Evolutionary conservation across 2,113 vertebrate genomes (phyloP).

Genomic region (Mastomys coucha): DNA sequence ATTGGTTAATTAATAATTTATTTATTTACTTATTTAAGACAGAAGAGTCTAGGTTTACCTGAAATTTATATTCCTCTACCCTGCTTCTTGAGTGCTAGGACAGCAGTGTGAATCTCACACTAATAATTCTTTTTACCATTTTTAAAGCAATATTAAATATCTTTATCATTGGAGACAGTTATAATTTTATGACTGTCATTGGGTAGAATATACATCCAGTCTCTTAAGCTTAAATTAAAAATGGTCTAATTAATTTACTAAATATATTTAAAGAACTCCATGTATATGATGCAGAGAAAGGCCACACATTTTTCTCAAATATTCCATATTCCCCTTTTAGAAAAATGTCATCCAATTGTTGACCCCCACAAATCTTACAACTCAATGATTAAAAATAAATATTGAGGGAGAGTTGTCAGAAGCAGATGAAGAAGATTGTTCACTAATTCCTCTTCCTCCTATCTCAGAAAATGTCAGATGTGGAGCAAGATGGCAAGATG

Average conservation of each 20-base stretch:
- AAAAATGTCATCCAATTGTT: not conserved
- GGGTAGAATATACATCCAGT: not conserved
- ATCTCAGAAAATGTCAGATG: not conserved
- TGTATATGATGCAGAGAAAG: not conserved
- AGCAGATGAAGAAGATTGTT: not conserved
- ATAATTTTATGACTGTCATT: not conserved
- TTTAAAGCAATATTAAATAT: not conserved
- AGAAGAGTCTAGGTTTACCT: not conserved
- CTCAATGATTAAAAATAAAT: not conserved
- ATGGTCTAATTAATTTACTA: not conserved
- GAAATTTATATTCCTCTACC: not conserved
- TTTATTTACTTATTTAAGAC: not conserved
- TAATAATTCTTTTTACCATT: not conserved
- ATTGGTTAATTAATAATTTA: not conserved
- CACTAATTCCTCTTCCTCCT: not conserved
- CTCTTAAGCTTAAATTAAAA: not conserved
- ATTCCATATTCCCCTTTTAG: not conserved
- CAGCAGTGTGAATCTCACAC: not conserved
- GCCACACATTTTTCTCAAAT: not conserved
- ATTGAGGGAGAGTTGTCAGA: not conserved
- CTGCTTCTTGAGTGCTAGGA: not conserved
- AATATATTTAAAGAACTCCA: not conserved
- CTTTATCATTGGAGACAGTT: not conserved
- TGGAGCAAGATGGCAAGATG: not conserved
- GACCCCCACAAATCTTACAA: not conserved